phyloP scores from a whole-genome alignment of 2,113 vertebrate genomes.

The Anoura caudifer region DNA sequence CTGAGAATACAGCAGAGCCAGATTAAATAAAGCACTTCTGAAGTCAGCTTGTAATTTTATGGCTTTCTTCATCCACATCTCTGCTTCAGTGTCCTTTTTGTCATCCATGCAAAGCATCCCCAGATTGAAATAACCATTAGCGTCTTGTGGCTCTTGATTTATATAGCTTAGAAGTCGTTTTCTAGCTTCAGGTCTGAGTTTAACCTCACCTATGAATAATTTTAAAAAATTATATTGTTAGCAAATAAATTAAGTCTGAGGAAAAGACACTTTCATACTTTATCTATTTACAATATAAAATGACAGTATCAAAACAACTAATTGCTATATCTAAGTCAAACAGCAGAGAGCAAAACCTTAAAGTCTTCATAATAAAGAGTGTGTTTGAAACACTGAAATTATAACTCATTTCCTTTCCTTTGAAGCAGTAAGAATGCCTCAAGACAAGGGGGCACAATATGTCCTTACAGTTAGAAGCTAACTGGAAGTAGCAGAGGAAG shows the following conservation, averaged over 20 bases:
- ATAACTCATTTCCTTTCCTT: not conserved
- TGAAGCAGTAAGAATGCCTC: not conserved
- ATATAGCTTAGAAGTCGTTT: conserved; percentile 92
- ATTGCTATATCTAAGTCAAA: not conserved
- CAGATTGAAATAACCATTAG: conserved; percentile 98
- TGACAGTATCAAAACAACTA: not conserved
- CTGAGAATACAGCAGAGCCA: conserved; percentile 96
- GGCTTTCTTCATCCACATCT: conserved; percentile 96
- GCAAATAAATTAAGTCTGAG: not conserved
- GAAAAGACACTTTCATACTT: conserved; percentile 18
- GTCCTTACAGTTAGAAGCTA: not conserved
- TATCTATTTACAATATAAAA: conserved; percentile 12
- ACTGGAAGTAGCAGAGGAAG: not conserved
- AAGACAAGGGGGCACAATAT: not conserved
- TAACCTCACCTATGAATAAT: conserved; percentile 87
- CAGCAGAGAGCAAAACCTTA: not conserved
- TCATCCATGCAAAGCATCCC: conserved; percentile 99
- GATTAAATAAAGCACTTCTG: conserved; percentile 96
- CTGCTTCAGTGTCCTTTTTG: conserved; percentile 90
- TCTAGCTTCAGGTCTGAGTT: conserved; percentile 94
- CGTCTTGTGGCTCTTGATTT: conserved; percentile 93
- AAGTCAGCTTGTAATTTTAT: conserved; percentile 92
- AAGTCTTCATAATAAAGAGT: not conserved
- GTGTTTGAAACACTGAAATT: not conserved
- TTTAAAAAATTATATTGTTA: not conserved